phyloP scores from a whole-genome alignment of 2,113 vertebrate species.

The Genyomyrus donnyi region DNA sequence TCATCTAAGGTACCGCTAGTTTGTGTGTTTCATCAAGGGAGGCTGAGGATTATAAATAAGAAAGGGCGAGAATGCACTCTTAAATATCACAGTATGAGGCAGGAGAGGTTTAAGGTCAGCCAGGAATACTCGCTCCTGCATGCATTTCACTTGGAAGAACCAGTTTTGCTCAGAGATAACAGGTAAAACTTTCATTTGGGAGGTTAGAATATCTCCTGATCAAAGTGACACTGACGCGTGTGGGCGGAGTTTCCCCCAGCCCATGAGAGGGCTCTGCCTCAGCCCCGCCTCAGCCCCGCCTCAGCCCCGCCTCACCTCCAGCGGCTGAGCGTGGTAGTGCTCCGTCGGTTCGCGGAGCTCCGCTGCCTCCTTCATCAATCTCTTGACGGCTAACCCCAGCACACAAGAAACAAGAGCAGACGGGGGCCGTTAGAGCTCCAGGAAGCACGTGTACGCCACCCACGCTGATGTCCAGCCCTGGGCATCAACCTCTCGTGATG shows the following conservation, averaged over 20 bases:
- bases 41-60: background rate
- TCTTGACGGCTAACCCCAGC: slow-evolving; percentile 79
- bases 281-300: no score
- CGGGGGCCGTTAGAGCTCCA: slow-evolving; percentile 19
- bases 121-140: background rate
- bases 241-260: background rate
- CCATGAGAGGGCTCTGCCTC: background rate
- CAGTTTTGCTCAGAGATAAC: background rate
- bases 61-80: background rate
- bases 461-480: background rate
- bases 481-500: background rate
- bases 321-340: slow-evolving; percentile 95
- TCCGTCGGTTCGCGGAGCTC: slow-evolving; percentile 93
- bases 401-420: slow-evolving; percentile 25
- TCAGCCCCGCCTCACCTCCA: slow-evolving; percentile 68
- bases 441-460: background rate
- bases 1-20: background rate
- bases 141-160: background rate
- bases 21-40: background rate
- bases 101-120: background rate
- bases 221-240: background rate
- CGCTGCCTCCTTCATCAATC: slow-evolving; percentile 96
- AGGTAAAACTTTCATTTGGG: background rate
- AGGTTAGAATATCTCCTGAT: background rate
- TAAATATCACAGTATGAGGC: background rate